A percentile compares a stretch with the other conserved stretches of the same genome.
phyloP scores from a whole-genome alignment of 2,888 invertebrate species.

The Gastrophysa polygoni region DNA sequence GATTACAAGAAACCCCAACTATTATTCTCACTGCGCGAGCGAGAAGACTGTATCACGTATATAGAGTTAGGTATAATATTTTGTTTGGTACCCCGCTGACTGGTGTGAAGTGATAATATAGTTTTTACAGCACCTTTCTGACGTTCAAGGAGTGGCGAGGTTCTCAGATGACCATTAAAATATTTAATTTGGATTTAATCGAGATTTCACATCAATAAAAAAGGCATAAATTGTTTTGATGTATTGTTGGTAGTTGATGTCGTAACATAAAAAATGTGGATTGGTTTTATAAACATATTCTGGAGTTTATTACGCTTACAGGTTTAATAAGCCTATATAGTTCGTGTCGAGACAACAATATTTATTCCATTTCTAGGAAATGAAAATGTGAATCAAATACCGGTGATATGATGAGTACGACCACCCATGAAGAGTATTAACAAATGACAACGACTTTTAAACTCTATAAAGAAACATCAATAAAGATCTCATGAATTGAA shows the following conservation, averaged over 20 bases:
- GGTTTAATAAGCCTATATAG: conserved; percentile 30
- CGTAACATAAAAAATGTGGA: conserved; percentile 24
- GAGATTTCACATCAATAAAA: conserved; percentile 57
- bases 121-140: conserved; percentile 52
- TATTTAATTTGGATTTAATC: conserved; percentile 57
- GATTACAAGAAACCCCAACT: conserved; percentile 38
- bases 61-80: conserved; percentile 44
- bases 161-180: conserved; percentile 46
- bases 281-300: conserved; percentile 38
- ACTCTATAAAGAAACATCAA: too few relatives aligned
- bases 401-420: not conserved
- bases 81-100: conserved; percentile 51
- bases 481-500: too few relatives aligned
- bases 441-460: not conserved
- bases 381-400: conserved; percentile 26
- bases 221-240: conserved; percentile 53
- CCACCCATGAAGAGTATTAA: not conserved
- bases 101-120: conserved; percentile 56
- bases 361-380: conserved; percentile 33
- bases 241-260: conserved; percentile 37
- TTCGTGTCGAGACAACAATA: conserved; percentile 29
- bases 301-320: conserved; percentile 36
- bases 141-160: conserved; percentile 50
- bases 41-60: conserved; percentile 27
- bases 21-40: conserved; percentile 30